phyloP scores from a whole-genome alignment of 2,113 vertebrate genomes.

The Accipiter virgatus region DNA sequence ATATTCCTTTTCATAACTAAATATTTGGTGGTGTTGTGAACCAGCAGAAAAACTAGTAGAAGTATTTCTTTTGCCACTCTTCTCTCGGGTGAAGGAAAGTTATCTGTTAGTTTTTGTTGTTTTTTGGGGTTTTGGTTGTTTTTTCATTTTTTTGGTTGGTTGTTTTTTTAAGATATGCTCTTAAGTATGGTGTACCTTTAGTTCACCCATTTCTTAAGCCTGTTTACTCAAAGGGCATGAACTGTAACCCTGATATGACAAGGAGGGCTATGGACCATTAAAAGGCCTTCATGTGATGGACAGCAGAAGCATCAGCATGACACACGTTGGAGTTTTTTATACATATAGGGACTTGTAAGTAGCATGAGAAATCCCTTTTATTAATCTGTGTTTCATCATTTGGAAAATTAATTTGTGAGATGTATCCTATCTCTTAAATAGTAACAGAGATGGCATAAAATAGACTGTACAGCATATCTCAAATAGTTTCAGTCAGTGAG shows the following conservation, averaged over 20 bases:
- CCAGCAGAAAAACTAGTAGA: background rate
- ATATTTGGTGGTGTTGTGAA: background rate
- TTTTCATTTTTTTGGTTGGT: too few relatives aligned
- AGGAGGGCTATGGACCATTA: background rate
- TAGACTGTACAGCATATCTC: background rate
- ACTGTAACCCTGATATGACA: background rate
- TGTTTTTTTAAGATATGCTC: background rate
- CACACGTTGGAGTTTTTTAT: background rate
- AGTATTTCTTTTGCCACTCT: background rate
- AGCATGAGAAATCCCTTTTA: background rate
- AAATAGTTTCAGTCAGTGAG: background rate
- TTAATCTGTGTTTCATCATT: background rate
- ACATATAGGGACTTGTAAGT: background rate
- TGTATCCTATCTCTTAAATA: background rate
- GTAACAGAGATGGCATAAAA: background rate
- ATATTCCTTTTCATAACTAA: background rate
- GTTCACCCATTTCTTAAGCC: background rate
- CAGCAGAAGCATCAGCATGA: background rate
- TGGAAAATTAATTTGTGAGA: background rate
- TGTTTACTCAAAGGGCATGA: background rate
- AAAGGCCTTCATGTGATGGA: background rate
- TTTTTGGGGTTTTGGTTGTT: too few relatives aligned
- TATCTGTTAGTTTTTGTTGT: too few relatives aligned
- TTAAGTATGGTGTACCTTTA: background rate
- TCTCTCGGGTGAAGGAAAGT: background rate